A percentile compares a stretch with the other conserved stretches of the same genome.
Evolutionary conservation across 2,113 vertebrate genomes (phyloP).

Genomic region (Cairina moschata): DNA sequence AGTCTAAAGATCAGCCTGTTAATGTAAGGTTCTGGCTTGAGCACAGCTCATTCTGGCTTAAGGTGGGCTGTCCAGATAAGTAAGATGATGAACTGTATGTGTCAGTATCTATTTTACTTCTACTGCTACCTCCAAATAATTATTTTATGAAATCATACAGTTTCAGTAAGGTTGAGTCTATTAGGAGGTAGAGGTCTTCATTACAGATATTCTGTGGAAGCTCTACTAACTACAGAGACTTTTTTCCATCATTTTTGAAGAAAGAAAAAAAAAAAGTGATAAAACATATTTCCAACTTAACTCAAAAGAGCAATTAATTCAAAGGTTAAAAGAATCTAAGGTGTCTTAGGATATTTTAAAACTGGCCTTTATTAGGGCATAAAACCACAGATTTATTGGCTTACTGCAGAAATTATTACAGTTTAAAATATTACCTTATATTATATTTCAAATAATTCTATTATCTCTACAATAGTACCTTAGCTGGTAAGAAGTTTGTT

Average conservation of each 20-base stretch:
- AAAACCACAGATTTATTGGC: slow-evolving; percentile 5
- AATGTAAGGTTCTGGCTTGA: not conserved
- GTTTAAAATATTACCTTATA: slow-evolving; percentile 18
- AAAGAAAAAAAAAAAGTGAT: not conserved
- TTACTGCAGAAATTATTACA: slow-evolving; percentile 17
- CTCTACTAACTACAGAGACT: not conserved
- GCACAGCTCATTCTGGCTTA: not conserved
- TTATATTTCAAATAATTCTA: slow-evolving; percentile 41
- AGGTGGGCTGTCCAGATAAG: not conserved
- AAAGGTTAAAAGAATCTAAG: slow-evolving; percentile 1
- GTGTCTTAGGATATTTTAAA: not conserved
- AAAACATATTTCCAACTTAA: not conserved
- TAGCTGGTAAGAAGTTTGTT: slow-evolving; percentile 32
- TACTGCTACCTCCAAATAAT: not conserved
- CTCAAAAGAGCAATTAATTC: not conserved
- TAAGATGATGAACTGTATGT: not conserved
- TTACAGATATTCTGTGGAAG: not conserved
- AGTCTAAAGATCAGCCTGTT: not conserved
- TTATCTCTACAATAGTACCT: not conserved
- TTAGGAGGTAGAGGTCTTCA: not conserved
- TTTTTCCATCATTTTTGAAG: not conserved
- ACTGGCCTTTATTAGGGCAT: not conserved
- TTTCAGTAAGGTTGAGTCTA: not conserved
- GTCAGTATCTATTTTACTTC: not conserved
- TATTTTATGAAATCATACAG: not conserved